Evolutionary conservation across 2,888 invertebrate species (phyloP).

Genomic region (Drosophila leonis): DNA sequence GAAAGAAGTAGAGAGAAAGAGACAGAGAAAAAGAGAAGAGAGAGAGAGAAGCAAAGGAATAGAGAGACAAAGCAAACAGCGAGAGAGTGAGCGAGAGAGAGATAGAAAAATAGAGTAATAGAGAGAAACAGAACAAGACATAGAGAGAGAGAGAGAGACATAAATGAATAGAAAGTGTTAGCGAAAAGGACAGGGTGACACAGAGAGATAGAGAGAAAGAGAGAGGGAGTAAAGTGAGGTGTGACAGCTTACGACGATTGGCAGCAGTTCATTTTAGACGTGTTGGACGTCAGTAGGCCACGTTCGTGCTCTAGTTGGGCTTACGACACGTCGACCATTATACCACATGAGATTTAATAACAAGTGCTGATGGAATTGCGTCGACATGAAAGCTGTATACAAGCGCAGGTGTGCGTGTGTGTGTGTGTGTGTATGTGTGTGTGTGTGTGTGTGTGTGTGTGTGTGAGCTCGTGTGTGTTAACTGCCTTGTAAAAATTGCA

Average conservation of each 20-base stretch:
- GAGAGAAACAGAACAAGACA: too few relatives aligned
- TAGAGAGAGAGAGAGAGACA: too few relatives aligned
- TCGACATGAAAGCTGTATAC: constrained; percentile 41
- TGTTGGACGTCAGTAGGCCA: constrained; percentile 34
- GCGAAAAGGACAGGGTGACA: too few relatives aligned
- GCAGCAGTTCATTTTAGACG: constrained; percentile 28
- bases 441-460: too few relatives aligned
- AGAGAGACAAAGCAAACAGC: not conserved
- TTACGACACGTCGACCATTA: constrained; percentile 30
- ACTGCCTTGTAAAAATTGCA: constrained; percentile 33
- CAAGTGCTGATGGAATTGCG: constrained; percentile 72
- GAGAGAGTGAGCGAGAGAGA: not conserved
- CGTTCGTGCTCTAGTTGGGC: constrained; percentile 47
- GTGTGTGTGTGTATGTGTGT: not conserved
- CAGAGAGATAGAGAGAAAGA: not conserved
- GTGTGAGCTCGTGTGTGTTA: not conserved
- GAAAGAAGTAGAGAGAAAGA: not conserved
- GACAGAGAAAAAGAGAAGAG: not conserved
- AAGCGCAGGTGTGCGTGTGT: not conserved
- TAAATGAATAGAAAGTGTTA: too few relatives aligned
- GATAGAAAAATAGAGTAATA: too few relatives aligned
- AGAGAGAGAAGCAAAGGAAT: not conserved
- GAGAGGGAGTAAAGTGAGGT: too few relatives aligned
- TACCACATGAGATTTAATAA: constrained; percentile 66
- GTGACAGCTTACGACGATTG: constrained; percentile 11